phyloP scores from a whole-genome alignment of 2,797 vertebrate genomes.

The Clarias laeviceps region DNA sequence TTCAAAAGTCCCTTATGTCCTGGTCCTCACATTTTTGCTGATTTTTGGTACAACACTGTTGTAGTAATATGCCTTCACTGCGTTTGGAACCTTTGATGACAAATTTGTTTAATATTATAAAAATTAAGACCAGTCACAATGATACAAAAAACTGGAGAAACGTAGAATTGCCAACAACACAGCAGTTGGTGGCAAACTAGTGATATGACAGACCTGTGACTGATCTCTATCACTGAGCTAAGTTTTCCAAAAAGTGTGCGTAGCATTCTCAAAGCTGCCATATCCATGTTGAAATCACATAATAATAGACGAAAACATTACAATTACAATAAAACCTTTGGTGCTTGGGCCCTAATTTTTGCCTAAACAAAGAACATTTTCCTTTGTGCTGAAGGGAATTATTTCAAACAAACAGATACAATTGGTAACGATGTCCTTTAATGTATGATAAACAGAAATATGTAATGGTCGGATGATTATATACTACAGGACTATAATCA shows the following conservation, averaged over 20 bases:
- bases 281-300: background rate
- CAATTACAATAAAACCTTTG: background rate
- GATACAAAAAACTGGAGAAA: background rate
- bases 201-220: background rate
- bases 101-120: background rate
- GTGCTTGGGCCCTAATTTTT: background rate
- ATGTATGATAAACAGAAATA: background rate
- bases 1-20: background rate
- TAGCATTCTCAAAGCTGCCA: background rate
- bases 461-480: background rate
- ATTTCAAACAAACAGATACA: background rate
- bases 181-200: background rate
- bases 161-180: background rate
- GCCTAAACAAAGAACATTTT: background rate
- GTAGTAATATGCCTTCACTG: background rate
- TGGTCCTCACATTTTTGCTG: background rate
- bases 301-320: background rate
- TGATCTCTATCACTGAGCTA: background rate
- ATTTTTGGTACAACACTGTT: background rate
- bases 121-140: background rate
- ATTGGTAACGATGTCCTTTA: background rate
- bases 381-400: background rate
- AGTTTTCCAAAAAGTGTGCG: background rate
- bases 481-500: conserved; percentile 8
- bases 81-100: background rate